Conservation (phyloP, 2,797 vertebrate genomes). For the Hydrocynus forskahlii region DNA sequence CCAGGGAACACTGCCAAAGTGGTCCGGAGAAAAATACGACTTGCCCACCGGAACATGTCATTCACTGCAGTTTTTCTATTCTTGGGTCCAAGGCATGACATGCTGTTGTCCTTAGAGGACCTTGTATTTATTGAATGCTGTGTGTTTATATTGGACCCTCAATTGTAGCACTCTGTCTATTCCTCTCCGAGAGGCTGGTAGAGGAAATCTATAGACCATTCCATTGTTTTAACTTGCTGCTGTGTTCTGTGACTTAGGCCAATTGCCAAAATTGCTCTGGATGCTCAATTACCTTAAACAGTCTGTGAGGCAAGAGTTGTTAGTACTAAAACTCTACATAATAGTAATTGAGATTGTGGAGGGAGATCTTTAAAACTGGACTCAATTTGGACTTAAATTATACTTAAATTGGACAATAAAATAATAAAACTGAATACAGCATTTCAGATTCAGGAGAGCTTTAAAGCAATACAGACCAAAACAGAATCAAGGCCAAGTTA, state of each 20-base stretch:
- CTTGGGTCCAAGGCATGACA: conserved; percentile 25
- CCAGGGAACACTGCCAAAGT: conserved; percentile 14
- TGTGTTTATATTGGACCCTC: not conserved
- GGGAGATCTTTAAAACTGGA: too few species aligned
- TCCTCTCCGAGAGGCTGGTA: not conserved
- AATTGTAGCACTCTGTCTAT: not conserved
- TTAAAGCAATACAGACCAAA: too few species aligned
- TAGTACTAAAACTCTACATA: not conserved
- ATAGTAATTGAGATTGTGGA: too few species aligned
- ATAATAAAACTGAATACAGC: not conserved
- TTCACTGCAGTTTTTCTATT: conserved; percentile 41
- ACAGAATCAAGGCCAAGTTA: too few species aligned
- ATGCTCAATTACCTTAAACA: not conserved
- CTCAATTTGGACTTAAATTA: too few species aligned
- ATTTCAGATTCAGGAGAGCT: not conserved
- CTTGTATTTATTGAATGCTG: conserved; percentile 19
- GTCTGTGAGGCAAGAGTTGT: not conserved
- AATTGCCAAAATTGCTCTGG: not conserved
- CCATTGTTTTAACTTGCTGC: not conserved
- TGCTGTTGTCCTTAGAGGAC: conserved; percentile 30
- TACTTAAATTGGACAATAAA: too few species aligned
- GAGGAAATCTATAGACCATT: not conserved
- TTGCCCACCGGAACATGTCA: conserved; percentile 36
- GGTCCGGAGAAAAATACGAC: conserved; percentile 31
- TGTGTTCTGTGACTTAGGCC: not conserved